Evolutionary conservation across 1,140 invertebrate species (phyloP), one percentile per base, ranked within the genome.

Genomic region (Drosophila chauvacae): DNA sequence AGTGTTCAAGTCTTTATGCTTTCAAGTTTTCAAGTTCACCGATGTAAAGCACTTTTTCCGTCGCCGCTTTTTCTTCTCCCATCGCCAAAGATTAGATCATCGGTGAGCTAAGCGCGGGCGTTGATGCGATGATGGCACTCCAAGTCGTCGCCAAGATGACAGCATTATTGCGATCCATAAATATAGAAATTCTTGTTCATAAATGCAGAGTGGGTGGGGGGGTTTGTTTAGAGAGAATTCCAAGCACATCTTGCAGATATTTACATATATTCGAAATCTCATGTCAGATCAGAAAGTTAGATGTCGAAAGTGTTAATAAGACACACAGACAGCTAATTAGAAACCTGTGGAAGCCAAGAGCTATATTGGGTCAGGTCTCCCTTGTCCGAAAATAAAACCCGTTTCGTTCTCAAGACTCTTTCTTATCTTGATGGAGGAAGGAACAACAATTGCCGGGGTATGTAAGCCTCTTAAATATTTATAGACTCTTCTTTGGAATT

Each of bases 41-140:
- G 60, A 37, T 64, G 64, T 65, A 69, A 69, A 69, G 61, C 59
- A 47, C 30, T 66, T 23, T 47, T 42, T 28, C 63, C 63, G 5
- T 51, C 16, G 48, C 26, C 16, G 7, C 23, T 28, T 48, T 26
- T 28, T 48, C 65, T 28, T 50, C 23, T n/a, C 20, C 18, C 41
- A 45, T 70, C 77, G 39, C 56, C 26, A 51, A 26, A 47, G 76
- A 83, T 83, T 82, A 83, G 75, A 83, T 83, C 80, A 83, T 82
- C 65, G 58, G 48, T 79, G 80, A 82, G 75, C 70, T 79, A 79
- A 82, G 80, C 80, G 45, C 45, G 45, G 80, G 80, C 80, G 75
- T 74, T 57, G 28, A 26, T 35, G 37, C 51, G 58, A 37, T 45
- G 76, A 57, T 60, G 44, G n/a, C 47, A 47, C 41, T 60, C 33